Base-by-base conservation (phyloP, 1,140 invertebrate species). In the Neelides sp. region DNA sequence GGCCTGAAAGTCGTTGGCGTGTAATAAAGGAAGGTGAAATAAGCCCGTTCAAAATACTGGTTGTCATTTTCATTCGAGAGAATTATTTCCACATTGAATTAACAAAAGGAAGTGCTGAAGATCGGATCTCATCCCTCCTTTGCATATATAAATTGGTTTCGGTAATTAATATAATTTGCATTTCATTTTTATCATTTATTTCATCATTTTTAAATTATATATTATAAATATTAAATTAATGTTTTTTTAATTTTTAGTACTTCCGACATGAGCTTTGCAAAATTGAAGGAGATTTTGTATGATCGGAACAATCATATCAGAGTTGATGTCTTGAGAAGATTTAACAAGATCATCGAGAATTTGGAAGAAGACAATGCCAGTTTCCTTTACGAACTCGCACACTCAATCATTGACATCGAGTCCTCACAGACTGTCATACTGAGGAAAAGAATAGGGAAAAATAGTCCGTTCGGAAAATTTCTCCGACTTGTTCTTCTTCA, bases 341-440 rank as follows among this genome's bases (percentile, higher is more conserved):
- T 59, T 24, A 36, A 50, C n/a, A 50, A 54, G 37, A 45, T 55
- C 7, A 26, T 59, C 1, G 39, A 27, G n/a, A 50, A 43, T 13
- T 30, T 59, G 4, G 53, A 59, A 39, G 48, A 50, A 24, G 44
- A 52, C 13, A 59, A 50, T 51, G 47, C 51, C 2, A 42, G 47
- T 10, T 59, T 52, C 30, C 40, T 59, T n/a, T 53, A 59, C 37
- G 57, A 59, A 39, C 30, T 59, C 7, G 50, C 48, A 7, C 50
- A 59, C 22, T 55, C 57, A 20, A 35, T 55, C 10, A 50, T 59
- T 22, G 54, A 55, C 12, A 37, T 55, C 12, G 52, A 58, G 20
- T 44, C 50, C 15, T 36, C 49, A 1, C 52, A 54, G 23, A 52
- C 46, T 7, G 39, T 48, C 10, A 48, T 59, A 24, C 35, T 59